Conservation (phyloP, 2,113 vertebrate genomes). For the Chunga burmeisteri region DNA sequence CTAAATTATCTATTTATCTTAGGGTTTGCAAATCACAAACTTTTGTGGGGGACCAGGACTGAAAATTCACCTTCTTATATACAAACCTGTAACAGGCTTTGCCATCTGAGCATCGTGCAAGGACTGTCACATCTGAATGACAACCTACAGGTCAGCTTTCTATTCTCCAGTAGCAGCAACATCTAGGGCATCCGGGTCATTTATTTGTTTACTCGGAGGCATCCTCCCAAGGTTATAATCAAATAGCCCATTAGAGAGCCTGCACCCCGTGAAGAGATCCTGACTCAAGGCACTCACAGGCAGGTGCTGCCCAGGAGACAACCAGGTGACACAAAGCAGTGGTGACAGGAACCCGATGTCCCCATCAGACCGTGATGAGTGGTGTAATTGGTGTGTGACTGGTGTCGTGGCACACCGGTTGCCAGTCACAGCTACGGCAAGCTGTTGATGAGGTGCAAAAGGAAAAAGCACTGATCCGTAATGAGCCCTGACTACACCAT, state of each 20-base stretch:
- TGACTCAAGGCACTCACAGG: rapidly evolving
- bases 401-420: neutral
- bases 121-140: neutral
- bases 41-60: neutral
- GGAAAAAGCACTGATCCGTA: neutral
- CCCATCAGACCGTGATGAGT: neutral
- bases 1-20: neutral
- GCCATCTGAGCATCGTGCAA: neutral
- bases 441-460: neutral
- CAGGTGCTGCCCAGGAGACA: neutral
- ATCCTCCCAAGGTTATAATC: neutral
- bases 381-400: neutral
- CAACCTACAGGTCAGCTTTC: neutral
- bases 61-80: neutral
- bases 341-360: neutral
- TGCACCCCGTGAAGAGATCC: neutral
- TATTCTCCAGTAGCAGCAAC: neutral
- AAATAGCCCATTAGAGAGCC: neutral
- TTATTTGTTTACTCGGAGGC: neutral
- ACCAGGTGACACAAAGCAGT: neutral
- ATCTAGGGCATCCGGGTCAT: neutral
- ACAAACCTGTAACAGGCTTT: neutral
- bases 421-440: neutral
- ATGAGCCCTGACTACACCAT: neutral
- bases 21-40: neutral